These are phyloP conservation scores for Tenthredo livida DNA, from an alignment of 2,888 invertebrate genomes.

Conservation along the genomic window DNA sequence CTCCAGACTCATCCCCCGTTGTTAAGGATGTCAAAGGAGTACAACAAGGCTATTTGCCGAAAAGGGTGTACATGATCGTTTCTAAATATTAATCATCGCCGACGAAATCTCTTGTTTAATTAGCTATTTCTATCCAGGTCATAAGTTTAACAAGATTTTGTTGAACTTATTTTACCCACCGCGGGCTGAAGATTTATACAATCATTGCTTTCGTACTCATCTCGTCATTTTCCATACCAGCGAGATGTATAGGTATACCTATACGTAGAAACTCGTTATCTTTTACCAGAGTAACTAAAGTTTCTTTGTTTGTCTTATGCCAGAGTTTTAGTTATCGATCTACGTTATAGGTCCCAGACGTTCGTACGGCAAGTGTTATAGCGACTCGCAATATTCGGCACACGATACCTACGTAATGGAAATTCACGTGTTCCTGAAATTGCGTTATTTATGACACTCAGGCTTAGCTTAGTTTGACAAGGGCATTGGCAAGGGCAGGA, in stretches of 20 bases:
- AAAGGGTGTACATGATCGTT: background rate
- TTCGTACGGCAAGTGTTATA: background rate
- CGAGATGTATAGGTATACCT: background rate
- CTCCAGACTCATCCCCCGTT: background rate
- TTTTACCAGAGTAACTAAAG: background rate
- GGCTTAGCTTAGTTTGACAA: conserved; percentile 15
- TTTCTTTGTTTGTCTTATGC: background rate
- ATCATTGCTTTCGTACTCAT: background rate
- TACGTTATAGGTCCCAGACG: background rate
- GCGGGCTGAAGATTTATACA: background rate
- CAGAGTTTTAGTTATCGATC: background rate
- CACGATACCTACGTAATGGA: conserved; percentile 34
- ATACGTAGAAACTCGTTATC: background rate
- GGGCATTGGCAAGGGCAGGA: conserved; percentile 15
- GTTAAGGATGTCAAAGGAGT: background rate
- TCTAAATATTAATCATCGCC: background rate
- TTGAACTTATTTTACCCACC: no score
- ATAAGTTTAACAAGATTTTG: background rate
- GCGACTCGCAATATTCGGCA: conserved; percentile 21
- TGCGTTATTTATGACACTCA: conserved; percentile 43
- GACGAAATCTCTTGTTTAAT: background rate
- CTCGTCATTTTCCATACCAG: background rate
- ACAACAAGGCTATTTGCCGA: background rate
- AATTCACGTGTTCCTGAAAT: conserved; percentile 46
- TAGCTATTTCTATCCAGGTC: background rate